Base-by-base conservation (phyloP, 2,113 vertebrate genomes). In the Ictidomys tridecemlineatus region DNA sequence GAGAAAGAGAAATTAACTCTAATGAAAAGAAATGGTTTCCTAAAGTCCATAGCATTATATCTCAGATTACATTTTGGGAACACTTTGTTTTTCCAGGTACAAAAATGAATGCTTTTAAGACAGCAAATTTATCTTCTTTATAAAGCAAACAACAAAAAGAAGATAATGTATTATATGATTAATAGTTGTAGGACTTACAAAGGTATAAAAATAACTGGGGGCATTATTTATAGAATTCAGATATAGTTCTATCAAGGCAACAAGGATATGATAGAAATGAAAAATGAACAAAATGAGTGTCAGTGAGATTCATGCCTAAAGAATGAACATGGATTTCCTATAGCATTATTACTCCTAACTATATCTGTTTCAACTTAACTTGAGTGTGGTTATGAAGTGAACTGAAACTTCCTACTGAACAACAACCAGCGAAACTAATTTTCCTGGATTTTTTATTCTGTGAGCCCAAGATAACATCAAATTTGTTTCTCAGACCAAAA, bases 191-290 rank as follows among this genome's bases (percentile, higher is more conserved):
- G 56, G 12, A 63, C 61, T 89, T 94, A 80, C 13, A 77, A 89
- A 82, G 2, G 26, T 72, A 5, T 89, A 82, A 95, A 89, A 58
- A 67, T 93, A 84, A 91, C 85, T 79, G 53, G 26, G 39, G 65
- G 20, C 8, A 89, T 89, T 79, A 85, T 76, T 93, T 83, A 51
- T 39, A 89, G 34, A 89, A 82, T 77, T 96, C 82, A 88, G 74
- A 89, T 48, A 28, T 72, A 83, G 84, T 93, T 76, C 34, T 72
- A 4, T 85, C 51, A 82, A 89, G 30, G 2, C 74, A 74, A 70
- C 42, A 77, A 78, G 37, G 51, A 56, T 70, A 58, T 53, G 26
- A 92, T 65, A 72, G 48, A 76, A 91, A 74, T 37, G 20, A n/a
- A 85, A 56, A 86, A 85, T 34, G 34, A 74, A 56, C 2, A 48